phyloP scores from a whole-genome alignment of 1,140 invertebrate species.

The Druon quercuslanigerum region DNA sequence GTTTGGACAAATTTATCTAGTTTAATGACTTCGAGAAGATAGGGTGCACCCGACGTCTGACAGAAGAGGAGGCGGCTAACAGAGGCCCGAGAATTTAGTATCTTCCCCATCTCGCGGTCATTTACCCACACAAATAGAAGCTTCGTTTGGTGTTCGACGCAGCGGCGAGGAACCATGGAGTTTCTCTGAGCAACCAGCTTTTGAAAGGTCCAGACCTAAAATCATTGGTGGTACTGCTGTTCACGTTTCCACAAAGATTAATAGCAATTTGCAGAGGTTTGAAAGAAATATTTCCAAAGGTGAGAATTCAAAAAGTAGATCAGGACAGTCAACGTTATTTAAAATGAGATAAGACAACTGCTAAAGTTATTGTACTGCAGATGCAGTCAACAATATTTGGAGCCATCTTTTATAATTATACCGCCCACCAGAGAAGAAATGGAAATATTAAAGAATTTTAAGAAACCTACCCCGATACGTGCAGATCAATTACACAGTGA shows the following conservation, averaged over 20 bases:
- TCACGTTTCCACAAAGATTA: constrained; percentile 54
- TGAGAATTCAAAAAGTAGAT: constrained; percentile 57
- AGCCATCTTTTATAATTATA: too few species aligned
- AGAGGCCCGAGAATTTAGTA: constrained; percentile 46
- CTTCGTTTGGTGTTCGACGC: too few species aligned
- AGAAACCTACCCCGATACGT: too few species aligned
- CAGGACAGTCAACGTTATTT: constrained; percentile 51
- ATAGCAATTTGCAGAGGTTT: constrained; percentile 61
- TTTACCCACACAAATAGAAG: too few species aligned
- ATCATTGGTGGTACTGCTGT: constrained; percentile 56
- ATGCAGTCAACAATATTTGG: too few species aligned
- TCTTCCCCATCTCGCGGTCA: constrained; percentile 14
- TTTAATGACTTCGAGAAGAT: constrained; percentile 6
- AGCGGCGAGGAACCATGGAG: too few species aligned
- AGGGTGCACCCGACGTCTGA: background rate
- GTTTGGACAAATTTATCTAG: too few species aligned
- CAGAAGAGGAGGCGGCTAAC: background rate
- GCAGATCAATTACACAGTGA: too few species aligned
- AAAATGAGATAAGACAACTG: background rate
- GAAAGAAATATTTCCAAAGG: constrained; percentile 64
- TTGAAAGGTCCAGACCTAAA: constrained; percentile 21
- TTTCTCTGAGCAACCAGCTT: too few species aligned
- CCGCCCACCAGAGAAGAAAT: too few species aligned
- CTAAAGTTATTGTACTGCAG: too few species aligned
- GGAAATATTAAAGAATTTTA: too few species aligned